Evolutionary conservation across 2,113 vertebrate genomes (phyloP), one percentile per base, ranked within the genome.

Genomic region (Platanista minor): DNA sequence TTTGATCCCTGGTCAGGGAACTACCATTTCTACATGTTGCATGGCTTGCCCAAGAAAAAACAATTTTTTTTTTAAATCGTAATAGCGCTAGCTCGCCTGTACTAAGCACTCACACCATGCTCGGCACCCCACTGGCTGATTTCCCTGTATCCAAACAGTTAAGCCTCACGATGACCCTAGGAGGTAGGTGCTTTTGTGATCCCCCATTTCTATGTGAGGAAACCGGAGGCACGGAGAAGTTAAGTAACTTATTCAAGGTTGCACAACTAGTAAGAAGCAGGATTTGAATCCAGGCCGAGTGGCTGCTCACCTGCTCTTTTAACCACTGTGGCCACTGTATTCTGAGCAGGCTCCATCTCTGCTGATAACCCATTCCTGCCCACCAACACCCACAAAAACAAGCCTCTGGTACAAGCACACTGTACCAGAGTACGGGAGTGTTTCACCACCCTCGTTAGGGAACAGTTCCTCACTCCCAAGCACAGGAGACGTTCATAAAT

Each of bases 81-180:
- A 1, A 75, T 17, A 12, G 8, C 1, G 2, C 18, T 3, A 33
- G 17, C 36, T 27, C 36, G 9, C 36, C 94, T 11, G 2, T 25
- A 3, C 61, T 6, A 31, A 81, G 49, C 49, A 25, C 46, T 11
- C 49, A 2, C 6, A 0, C 15, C 0, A 0, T 8, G 69, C 54
- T 27, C 3, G 0, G 14, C 27, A 7, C 39, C 25, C 1, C 2
- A 0, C 11, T 7, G 25, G 8, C 10, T 10, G 18, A n/a, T 10
- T 31, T 33, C 27, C 77, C 59, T 27, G 2, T 52, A 5, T 61
- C 7, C 61, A 67, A 49, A 15, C 36, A 21, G 25, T 17, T 25
- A 66, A 29, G 13, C 61, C 59, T 87, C 54, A 27, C 25, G 66
- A 8, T 29, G 20, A 11, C n/a, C 54, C 78, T 14, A 1, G 31